Percentiles rank a stretch among this genome's conserved stretches.
phyloP scores from a whole-genome alignment of 2,113 vertebrate species.

The Elephas maximus region DNA sequence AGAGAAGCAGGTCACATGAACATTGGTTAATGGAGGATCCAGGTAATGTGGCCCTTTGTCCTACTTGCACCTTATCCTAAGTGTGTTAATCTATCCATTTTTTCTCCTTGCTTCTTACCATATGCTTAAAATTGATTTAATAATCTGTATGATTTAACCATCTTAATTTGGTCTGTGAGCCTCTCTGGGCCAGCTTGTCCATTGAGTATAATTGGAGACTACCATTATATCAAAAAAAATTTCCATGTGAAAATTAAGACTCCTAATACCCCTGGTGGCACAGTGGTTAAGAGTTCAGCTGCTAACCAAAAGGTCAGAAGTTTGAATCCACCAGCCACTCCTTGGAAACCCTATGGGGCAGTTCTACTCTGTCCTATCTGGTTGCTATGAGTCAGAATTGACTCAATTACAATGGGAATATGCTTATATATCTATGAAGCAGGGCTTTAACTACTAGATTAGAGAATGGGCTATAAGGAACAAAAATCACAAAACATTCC shows the following conservation, averaged over 20 bases:
- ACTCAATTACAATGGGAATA: background rate
- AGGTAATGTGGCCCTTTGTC: background rate
- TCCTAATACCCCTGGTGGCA: background rate
- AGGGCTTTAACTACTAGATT: background rate
- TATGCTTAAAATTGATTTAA: constrained; percentile 2
- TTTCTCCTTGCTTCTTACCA: background rate
- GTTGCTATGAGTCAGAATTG: no score
- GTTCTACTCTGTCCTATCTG: no score
- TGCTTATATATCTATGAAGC: background rate
- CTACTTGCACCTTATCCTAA: background rate
- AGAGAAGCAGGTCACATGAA: background rate
- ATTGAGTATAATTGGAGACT: background rate
- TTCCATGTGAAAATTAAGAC: background rate
- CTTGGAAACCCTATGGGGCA: no score
- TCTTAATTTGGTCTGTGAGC: background rate
- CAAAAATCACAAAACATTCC: background rate
- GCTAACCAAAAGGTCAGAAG: no score
- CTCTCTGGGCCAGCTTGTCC: background rate
- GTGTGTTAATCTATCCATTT: background rate
- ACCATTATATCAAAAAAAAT: background rate
- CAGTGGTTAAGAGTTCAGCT: no score
- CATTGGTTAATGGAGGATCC: background rate
- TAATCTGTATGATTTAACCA: background rate
- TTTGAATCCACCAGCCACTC: no score
- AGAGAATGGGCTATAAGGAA: background rate